Evolutionary conservation across 2,797 vertebrate species (phyloP).

Genomic region (Sebastes vulpes): DNA sequence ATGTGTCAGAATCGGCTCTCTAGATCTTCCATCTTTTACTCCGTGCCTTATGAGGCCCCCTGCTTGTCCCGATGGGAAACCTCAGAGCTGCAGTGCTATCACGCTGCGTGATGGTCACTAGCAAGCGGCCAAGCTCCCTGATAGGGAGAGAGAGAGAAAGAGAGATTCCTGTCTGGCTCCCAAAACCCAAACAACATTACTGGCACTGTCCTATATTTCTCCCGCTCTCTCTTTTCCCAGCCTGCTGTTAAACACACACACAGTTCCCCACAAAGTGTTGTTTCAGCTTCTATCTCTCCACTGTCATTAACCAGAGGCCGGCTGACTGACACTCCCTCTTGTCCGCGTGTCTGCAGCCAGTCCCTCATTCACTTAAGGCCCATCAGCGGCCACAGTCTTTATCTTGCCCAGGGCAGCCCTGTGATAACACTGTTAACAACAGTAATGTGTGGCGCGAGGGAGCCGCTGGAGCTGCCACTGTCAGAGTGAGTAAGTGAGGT

Average conservation of each 20-base stretch:
- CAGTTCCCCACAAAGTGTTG: conserved; percentile 54
- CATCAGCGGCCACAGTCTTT: conserved; percentile 73
- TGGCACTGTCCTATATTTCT: conserved; percentile 62
- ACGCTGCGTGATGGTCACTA: conserved; percentile 74
- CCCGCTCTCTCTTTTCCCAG: conserved; percentile 56
- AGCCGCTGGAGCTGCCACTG: conserved; percentile 75
- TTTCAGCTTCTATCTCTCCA: conserved; percentile 72
- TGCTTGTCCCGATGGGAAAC: conserved; percentile 66
- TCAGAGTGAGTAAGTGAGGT: conserved; percentile 73
- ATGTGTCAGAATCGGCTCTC: conserved; percentile 39
- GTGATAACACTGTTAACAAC: conserved; percentile 87
- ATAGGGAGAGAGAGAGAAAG: conserved; percentile 70
- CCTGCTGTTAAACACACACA: conserved; percentile 59
- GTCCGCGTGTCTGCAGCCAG: conserved; percentile 71
- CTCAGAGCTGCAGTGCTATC: conserved; percentile 66
- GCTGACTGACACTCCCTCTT: conserved; percentile 63
- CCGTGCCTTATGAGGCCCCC: conserved; percentile 38
- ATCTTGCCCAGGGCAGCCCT: conserved; percentile 76
- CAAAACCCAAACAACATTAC: conserved; percentile 88
- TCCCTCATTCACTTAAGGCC: conserved; percentile 71
- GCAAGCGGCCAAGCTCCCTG: conserved; percentile 79
- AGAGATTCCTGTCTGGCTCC: conserved; percentile 84
- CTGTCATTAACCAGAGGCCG: conserved; percentile 71
- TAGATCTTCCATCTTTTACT: conserved; percentile 36
- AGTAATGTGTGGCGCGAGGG: conserved; percentile 74